Percentiles rank a stretch among this genome's conserved stretches.
phyloP scores from a whole-genome alignment of 2,888 invertebrate genomes.

The Sphinx pinastri region DNA sequence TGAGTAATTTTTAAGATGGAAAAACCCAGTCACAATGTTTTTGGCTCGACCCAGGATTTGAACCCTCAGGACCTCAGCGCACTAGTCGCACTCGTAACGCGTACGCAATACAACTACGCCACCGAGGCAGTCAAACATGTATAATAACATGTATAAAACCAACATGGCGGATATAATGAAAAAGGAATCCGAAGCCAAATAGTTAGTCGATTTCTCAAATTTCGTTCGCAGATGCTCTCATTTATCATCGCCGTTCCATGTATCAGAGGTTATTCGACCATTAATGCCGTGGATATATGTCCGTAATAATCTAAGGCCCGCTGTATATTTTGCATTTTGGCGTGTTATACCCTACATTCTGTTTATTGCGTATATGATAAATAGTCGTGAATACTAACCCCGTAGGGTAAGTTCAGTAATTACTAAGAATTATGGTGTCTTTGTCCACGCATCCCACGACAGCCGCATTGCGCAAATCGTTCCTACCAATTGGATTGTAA shows the following conservation, averaged over 20 bases:
- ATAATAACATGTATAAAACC: too few species aligned
- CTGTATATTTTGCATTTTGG: constrained; percentile 23
- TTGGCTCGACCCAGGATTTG: too few species aligned
- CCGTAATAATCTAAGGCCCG: constrained; percentile 33
- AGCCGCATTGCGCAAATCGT: constrained; percentile 19
- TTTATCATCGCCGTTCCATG: constrained; percentile 55
- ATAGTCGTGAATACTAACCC: neutral
- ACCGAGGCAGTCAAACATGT: too few species aligned
- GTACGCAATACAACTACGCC: too few species aligned
- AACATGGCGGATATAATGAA: neutral
- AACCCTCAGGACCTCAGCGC: too few species aligned
- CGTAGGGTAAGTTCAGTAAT: constrained; percentile 14
- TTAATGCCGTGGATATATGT: constrained; percentile 50
- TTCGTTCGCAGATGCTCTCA: constrained; percentile 49
- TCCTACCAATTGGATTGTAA: neutral
- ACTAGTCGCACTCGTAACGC: too few species aligned
- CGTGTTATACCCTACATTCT: neutral
- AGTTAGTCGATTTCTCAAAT: constrained; percentile 38
- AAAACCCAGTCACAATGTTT: too few species aligned
- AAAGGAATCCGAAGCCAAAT: constrained; percentile 28
- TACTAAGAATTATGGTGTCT: constrained; percentile 16
- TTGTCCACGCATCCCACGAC: constrained; percentile 8
- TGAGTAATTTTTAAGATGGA: too few species aligned
- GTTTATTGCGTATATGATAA: constrained; percentile 22
- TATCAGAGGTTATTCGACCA: constrained; percentile 55